phyloP scores from a whole-genome alignment of 2,888 invertebrate genomes.

The Nudaria mundana region DNA sequence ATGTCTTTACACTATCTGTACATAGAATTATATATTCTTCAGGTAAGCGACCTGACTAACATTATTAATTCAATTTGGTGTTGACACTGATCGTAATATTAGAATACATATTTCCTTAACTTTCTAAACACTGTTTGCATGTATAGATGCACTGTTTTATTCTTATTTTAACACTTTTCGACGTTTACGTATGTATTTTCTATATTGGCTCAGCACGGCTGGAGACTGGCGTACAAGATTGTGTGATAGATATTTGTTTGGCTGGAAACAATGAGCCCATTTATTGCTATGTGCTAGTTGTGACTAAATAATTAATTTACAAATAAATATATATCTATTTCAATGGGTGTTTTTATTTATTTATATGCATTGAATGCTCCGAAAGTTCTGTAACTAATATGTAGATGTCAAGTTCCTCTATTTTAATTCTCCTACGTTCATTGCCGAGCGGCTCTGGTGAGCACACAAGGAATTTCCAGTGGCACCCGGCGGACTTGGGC shows the following conservation, averaged over 20 bases:
- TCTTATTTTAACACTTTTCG: slow-evolving; percentile 62
- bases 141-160: slow-evolving; percentile 66
- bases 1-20: slow-evolving; percentile 45
- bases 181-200: slow-evolving; percentile 67
- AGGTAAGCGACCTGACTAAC: slow-evolving; percentile 14
- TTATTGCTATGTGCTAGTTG: slow-evolving; percentile 69
- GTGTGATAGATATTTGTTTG: slow-evolving; percentile 50
- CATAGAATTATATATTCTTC: slow-evolving; percentile 37
- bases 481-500: too few relatives aligned
- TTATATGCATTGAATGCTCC: too few relatives aligned
- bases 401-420: too few relatives aligned
- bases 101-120: slow-evolving; percentile 38
- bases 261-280: slow-evolving; percentile 55
- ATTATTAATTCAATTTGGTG: too few relatives aligned
- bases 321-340: slow-evolving; percentile 62
- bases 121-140: slow-evolving; percentile 62
- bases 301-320: slow-evolving; percentile 61
- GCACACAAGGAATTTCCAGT: too few relatives aligned
- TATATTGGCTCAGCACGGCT: slow-evolving; percentile 56
- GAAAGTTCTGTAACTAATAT: too few relatives aligned
- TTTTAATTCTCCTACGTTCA: too few relatives aligned
- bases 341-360: slow-evolving; percentile 21
- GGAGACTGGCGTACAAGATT: slow-evolving; percentile 47
- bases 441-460: too few relatives aligned
- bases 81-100: slow-evolving; percentile 27